Base-by-base conservation (phyloP, 2,888 invertebrate genomes). In the Habroteleia sp. region DNA sequence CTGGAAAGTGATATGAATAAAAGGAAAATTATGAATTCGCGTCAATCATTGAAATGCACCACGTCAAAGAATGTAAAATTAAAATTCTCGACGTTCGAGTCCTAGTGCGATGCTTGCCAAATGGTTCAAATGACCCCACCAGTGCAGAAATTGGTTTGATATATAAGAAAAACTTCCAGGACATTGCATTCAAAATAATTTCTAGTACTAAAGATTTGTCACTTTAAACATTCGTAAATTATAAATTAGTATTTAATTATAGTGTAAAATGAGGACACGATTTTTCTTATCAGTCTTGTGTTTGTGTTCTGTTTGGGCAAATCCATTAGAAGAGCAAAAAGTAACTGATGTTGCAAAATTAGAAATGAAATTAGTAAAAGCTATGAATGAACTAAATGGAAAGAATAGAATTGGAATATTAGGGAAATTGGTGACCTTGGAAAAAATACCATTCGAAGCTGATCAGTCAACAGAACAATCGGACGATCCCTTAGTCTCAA, bases 101-200 rank as follows among this genome's bases (percentile, higher is more conserved):
- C 76, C 79, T 77, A 80, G 77, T 78, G 79, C 80, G 76, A 68
- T 68, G 84, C 82, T 84, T 87, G 88, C 88, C 88, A 88, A 88
- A 87, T 87, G 83, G 87, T 84, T 85, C 85, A 85, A 69, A 66
- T 56, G 63, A 65, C 86, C 87, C 88, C 88, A 85, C 88, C 84
- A 83, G 60, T 3, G 41, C 42, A 35, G 48, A 44, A 48, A 20
- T 50, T 37, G 69, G 71, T 54, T 77, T 74, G 72, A 79, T 82
- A 85, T 87, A 87, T 85, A 88, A 86, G 85, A 87, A 85, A 85
- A 87, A 83, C 85, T 82, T 81, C 56, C 63, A 71, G 81, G 80
- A 76, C 79, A 76, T 77, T 81, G 82, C 85, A 86, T 84, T 87
- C 84, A 83, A 87, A 85, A 82, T 54, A 37, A 65, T 60, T 60